Evolutionary conservation across 2,888 invertebrate genomes (phyloP).

Genomic region (Acrobasis consociella): DNA sequence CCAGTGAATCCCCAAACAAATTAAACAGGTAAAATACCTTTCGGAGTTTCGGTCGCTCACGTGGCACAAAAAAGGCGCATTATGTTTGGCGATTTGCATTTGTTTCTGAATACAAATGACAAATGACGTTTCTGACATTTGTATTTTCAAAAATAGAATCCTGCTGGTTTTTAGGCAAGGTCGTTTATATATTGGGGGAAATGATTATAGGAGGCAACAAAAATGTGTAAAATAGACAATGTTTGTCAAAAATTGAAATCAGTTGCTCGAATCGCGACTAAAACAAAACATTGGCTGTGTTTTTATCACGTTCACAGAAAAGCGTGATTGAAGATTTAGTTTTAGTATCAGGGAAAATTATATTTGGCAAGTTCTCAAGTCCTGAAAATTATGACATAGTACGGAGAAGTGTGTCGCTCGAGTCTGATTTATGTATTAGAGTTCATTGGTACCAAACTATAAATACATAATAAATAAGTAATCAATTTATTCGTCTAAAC

Average conservation of each 20-base stretch:
- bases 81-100: background rate
- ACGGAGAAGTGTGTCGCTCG: background rate
- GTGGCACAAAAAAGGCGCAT: background rate
- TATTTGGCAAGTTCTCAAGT: constrained; percentile 5
- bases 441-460: no score
- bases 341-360: background rate
- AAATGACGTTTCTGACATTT: background rate
- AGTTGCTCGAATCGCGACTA: background rate
- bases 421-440: no score
- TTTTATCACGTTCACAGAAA: background rate
- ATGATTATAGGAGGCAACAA: no score
- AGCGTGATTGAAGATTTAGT: background rate
- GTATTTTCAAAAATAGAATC: background rate
- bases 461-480: no score
- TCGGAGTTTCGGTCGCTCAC: background rate
- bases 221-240: no score
- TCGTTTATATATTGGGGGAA: background rate
- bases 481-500: no score
- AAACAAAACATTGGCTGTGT: background rate
- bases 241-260: background rate
- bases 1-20: constrained; percentile 27
- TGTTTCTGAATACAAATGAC: background rate
- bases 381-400: background rate
- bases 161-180: background rate
- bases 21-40: constrained; percentile 20